Conservation (phyloP, 2,113 vertebrate genomes). For the Centropus bengalensis region DNA sequence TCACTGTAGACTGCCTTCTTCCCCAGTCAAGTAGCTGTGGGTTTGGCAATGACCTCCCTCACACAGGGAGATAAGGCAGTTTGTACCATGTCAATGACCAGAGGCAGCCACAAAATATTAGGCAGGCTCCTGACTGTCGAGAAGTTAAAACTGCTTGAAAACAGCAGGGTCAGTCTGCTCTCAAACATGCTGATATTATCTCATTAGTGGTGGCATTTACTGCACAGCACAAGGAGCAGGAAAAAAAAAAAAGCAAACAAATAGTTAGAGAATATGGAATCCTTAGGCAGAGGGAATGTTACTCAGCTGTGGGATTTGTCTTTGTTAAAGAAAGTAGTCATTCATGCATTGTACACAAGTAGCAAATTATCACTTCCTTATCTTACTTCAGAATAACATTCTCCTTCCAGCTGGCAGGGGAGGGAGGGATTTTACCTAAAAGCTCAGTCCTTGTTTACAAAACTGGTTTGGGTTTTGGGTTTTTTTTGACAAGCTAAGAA, state of each 20-base stretch:
- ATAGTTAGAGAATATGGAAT: not conserved
- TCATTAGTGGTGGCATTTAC: conserved; percentile 71
- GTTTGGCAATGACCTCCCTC: conserved; percentile 68
- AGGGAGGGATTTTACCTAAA: not conserved
- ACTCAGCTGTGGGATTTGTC: not conserved
- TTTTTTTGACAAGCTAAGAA: not conserved
- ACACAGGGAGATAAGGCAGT: conserved; percentile 70
- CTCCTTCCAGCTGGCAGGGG: not conserved
- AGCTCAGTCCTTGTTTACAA: not conserved
- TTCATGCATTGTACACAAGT: not conserved
- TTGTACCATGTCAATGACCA: conserved; percentile 76
- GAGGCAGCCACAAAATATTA: conserved; percentile 75
- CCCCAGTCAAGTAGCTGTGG: conserved; percentile 52
- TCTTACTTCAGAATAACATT: not conserved
- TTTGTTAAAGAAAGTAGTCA: not conserved
- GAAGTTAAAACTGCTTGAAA: conserved; percentile 63
- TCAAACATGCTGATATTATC: conserved; percentile 72
- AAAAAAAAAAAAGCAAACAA: not conserved
- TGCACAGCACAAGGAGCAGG: conserved; percentile 33
- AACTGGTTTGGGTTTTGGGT: not conserved
- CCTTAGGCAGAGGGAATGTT: not conserved
- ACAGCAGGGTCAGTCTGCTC: conserved; percentile 68
- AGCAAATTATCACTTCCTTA: not conserved
- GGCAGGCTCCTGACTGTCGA: conserved; percentile 75
- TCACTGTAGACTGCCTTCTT: conserved; percentile 28